Conservation (phyloP, 2,113 vertebrate genomes). For the Macrotus californicus region DNA sequence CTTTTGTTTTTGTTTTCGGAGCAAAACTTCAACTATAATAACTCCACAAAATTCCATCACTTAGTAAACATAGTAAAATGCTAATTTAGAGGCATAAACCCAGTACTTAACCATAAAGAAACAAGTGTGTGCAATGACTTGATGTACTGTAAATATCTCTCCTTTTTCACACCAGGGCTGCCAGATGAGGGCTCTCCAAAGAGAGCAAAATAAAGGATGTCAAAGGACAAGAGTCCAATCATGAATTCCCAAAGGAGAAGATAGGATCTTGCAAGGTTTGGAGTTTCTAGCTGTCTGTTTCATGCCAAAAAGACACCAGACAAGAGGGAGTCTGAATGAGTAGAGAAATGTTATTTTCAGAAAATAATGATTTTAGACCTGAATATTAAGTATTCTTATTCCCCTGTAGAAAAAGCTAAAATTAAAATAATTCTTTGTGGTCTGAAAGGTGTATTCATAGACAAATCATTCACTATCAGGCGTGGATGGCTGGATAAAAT, state of each 20-base stretch:
- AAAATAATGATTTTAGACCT: slow-evolving; percentile 21
- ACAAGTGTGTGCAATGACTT: background rate
- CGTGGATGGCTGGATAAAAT: background rate
- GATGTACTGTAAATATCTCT: slow-evolving; percentile 39
- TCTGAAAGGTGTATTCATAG: background rate
- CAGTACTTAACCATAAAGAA: slow-evolving; percentile 41
- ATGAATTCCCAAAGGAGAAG: slow-evolving; percentile 15
- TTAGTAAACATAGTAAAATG: slow-evolving; percentile 48
- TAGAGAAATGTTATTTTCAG: background rate
- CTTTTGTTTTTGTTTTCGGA: slow-evolving; percentile 52
- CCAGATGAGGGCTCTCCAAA: background rate
- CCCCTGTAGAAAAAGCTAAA: background rate
- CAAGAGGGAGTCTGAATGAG: background rate
- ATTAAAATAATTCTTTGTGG: slow-evolving; percentile 14
- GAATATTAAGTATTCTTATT: background rate
- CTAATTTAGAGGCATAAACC: slow-evolving; percentile 55
- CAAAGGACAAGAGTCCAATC: slow-evolving; percentile 2
- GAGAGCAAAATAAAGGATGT: background rate
- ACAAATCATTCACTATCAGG: background rate
- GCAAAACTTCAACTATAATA: slow-evolving; percentile 45
- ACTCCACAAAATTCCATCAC: slow-evolving; percentile 52
- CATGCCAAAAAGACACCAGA: slow-evolving; percentile 9
- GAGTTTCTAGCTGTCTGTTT: slow-evolving; percentile 2
- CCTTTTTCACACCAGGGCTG: background rate
- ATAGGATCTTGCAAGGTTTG: background rate